These are phyloP conservation scores for Acronicta aceris DNA, from an alignment of 2,888 invertebrate species.

Conservation along the genomic window DNA sequence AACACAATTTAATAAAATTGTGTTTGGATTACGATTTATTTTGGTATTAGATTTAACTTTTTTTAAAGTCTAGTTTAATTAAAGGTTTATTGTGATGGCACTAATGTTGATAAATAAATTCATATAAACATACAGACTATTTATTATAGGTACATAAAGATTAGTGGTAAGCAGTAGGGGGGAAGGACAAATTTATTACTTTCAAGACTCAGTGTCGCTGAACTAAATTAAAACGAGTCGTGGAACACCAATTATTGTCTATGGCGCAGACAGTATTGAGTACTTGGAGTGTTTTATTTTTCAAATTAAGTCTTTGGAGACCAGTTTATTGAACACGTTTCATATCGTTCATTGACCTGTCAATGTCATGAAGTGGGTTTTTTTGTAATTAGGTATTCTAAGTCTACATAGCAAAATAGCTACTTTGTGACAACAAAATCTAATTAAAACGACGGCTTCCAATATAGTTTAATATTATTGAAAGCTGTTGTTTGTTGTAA, in stretches of 20 bases:
- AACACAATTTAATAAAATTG: no score
- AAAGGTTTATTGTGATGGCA: no score
- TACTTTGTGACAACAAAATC: no score
- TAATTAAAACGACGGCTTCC: no score
- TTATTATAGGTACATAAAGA: neutral
- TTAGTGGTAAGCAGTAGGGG: conserved; percentile 12
- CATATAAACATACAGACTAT: conserved; percentile 1
- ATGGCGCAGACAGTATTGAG: conserved; percentile 23
- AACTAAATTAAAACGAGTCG: conserved; percentile 26
- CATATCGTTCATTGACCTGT: neutral
- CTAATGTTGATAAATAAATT: neutral
- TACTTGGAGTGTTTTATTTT: conserved; percentile 15
- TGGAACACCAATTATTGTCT: conserved; percentile 28
- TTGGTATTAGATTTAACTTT: no score
- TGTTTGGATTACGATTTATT: no score
- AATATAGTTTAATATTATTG: no score
- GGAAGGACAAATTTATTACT: conserved; percentile 28
- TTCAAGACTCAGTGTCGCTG: conserved; percentile 23
- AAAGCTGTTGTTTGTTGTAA: no score
- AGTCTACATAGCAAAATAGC: no score
- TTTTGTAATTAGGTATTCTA: no score
- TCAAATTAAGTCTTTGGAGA: conserved; percentile 7
- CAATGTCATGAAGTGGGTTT: no score
- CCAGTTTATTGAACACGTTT: neutral
- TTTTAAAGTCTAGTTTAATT: no score